Conservation (phyloP, 2,888 invertebrate genomes). For the Volucella bombylans region DNA sequence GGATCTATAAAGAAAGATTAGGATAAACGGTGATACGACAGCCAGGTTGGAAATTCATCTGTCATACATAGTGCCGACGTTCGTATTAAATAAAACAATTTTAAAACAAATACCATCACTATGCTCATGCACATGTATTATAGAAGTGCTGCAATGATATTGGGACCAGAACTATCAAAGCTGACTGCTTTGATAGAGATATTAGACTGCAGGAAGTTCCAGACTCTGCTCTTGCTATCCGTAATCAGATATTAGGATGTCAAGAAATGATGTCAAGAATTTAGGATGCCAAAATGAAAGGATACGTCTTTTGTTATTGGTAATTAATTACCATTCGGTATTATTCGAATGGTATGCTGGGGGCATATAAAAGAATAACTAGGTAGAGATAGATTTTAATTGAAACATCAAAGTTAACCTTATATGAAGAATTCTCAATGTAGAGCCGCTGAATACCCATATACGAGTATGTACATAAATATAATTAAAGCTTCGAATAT, state of each 20-base stretch:
- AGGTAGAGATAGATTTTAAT: too few relatives aligned
- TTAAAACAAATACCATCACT: slow-evolving; percentile 29
- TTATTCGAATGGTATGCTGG: slow-evolving; percentile 5
- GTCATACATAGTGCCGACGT: slow-evolving; percentile 14
- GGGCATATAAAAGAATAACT: too few relatives aligned
- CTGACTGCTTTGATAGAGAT: slow-evolving; percentile 1
- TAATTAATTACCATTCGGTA: slow-evolving; percentile 51
- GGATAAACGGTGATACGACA: slow-evolving; percentile 40
- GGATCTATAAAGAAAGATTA: background rate
- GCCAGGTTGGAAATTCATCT: slow-evolving; percentile 19
- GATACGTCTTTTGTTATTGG: slow-evolving; percentile 44
- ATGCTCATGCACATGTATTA: background rate
- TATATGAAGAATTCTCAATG: too few relatives aligned
- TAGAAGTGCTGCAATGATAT: background rate
- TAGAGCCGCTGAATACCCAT: too few relatives aligned
- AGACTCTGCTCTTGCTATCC: slow-evolving; percentile 17
- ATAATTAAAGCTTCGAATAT: too few relatives aligned
- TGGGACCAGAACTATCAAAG: background rate
- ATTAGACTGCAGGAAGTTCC: slow-evolving; percentile 1
- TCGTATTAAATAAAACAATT: slow-evolving; percentile 27
- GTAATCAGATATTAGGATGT: slow-evolving; percentile 14
- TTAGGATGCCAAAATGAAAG: slow-evolving; percentile 34
- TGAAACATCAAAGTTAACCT: too few relatives aligned
- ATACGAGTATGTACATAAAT: too few relatives aligned
- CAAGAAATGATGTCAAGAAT: slow-evolving; percentile 15